These are phyloP conservation scores for Lineus longissimus DNA, from an alignment of 1,140 invertebrate genomes.

Conservation along the genomic window DNA sequence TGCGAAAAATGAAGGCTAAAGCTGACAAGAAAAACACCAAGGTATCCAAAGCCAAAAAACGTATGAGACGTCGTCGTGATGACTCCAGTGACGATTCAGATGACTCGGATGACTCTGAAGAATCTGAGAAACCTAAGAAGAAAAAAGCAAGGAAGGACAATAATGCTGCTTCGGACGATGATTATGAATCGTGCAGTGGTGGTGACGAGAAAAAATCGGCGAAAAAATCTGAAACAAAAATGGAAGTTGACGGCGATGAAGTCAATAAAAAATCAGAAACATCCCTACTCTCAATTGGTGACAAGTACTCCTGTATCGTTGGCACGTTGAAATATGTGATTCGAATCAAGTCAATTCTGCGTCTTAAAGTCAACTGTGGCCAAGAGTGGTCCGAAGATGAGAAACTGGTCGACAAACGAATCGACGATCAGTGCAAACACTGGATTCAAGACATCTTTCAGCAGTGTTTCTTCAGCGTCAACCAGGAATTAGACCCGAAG, in stretches of 20 bases:
- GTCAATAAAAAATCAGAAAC: too few species aligned
- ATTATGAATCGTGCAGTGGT: neutral
- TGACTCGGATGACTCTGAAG: neutral
- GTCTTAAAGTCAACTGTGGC: neutral
- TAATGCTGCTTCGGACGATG: neutral
- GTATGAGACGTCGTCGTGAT: neutral
- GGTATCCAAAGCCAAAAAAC: neutral
- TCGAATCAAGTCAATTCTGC: neutral
- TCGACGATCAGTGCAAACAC: neutral
- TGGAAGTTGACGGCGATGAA: neutral
- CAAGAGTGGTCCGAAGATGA: neutral
- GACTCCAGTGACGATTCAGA: neutral
- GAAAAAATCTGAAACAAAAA: too few species aligned
- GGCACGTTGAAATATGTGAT: neutral
- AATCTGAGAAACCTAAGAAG: neutral
- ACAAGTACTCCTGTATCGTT: conserved; percentile 1
- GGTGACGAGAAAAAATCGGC: neutral
- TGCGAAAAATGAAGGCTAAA: conserved; percentile 1
- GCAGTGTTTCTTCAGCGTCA: neutral
- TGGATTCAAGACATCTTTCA: neutral
- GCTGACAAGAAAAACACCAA: conserved; percentile 1
- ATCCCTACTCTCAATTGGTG: neutral
- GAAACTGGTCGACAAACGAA: neutral
- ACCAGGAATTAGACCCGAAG: conserved; percentile 4
- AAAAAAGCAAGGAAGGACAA: neutral